Base-by-base conservation (phyloP, 2,797 vertebrate genomes). In the Anguilla anguilla region DNA sequence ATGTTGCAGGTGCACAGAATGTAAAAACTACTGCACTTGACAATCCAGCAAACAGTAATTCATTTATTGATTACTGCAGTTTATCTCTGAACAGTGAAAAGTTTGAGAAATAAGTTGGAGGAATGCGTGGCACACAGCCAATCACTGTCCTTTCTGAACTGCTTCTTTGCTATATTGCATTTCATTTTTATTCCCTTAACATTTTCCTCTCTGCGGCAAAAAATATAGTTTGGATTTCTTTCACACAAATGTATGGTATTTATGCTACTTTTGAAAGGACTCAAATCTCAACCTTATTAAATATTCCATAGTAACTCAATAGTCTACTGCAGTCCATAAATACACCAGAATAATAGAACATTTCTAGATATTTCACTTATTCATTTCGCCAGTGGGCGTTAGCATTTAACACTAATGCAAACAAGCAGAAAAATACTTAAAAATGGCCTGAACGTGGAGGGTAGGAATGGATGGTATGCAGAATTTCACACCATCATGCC, bases 161-260 rank as follows among this genome's bases (percentile, higher is more conserved):
- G 25, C 79, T 74, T 83, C 83, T 89, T 88, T 77, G 81, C 64
- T 88, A 83, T 64, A 79, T 91, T 93, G 90, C 64, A 83, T 83
- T 90, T 88, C 72, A 86, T 90, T 89, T 88, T 72, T 31, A 87
- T 89, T 90, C 85, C 88, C 83, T 72, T 86, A 72, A 86, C 89
- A 89, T 87, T 90, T 90, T 53, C 85, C 91, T 49, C 77, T 85
- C 57, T 92, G 55, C 3, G 61, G 61, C 4, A 88, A 85, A 69
- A 59, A 90, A 89, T 87, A 88, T 61, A 88, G 55, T 49, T 88
- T 91, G 90, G 90, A 87, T 28, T 61, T 59, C 69, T 49, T 90
- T 93, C 87, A 92, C 84, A 92, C 25, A 91, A 87, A 92, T 87
- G 28, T n/a, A 11, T 43, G 31, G 72, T 86, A 90, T 91, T 89